These are phyloP conservation scores for Enhydra lutris DNA, from an alignment of 2,113 vertebrate genomes.

Conservation along the genomic window DNA sequence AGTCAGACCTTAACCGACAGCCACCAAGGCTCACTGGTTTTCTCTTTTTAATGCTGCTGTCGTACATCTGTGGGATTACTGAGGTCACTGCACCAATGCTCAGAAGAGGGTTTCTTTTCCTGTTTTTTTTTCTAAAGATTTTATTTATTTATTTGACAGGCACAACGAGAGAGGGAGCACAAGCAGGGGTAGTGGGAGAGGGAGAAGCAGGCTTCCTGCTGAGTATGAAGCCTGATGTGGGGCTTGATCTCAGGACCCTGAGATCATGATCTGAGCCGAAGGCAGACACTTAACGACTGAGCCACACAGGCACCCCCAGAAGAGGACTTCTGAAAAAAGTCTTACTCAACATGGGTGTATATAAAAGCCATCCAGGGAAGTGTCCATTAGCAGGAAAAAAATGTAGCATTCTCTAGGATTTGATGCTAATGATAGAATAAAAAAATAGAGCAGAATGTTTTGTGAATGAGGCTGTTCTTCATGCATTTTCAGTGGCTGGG, in stretches of 20 bases:
- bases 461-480: background rate
- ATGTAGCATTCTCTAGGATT: background rate
- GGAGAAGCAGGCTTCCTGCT: too few relatives aligned
- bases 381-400: background rate
- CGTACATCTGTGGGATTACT: background rate
- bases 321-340: background rate
- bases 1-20: background rate
- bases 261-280: too few relatives aligned
- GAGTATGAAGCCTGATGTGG: too few relatives aligned
- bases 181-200: too few relatives aligned
- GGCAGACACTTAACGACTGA: too few relatives aligned
- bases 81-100: rapidly evolving
- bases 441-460: too few relatives aligned
- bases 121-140: too few relatives aligned
- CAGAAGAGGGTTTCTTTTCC: background rate
- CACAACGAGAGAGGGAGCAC: too few relatives aligned
- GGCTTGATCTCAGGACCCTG: too few relatives aligned
- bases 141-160: too few relatives aligned
- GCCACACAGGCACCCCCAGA: too few relatives aligned
- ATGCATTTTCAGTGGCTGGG: rapidly evolving
- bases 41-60: background rate
- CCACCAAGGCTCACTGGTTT: background rate
- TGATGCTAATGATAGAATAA: background rate
- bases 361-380: background rate
- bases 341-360: background rate